Conservation (phyloP, 2,797 vertebrate genomes). For the Spinibarbus caldwelli region DNA sequence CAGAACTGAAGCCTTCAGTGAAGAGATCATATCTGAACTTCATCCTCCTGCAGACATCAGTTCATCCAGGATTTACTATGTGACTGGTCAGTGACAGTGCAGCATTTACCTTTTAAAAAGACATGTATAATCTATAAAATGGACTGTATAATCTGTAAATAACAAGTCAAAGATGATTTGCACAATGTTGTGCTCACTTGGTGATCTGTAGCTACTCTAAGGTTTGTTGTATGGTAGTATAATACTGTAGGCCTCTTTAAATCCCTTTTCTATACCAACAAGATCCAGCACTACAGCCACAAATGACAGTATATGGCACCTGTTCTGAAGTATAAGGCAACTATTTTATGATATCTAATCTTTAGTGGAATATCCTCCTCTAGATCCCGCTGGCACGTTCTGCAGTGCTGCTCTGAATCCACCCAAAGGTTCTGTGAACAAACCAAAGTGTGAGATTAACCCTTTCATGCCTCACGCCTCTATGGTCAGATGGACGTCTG, state of each 20-base stretch:
- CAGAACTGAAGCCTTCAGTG: conserved; percentile 45
- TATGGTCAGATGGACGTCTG: conserved; percentile 74
- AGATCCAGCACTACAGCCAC: background rate
- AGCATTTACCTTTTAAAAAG: background rate
- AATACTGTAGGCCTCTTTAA: background rate
- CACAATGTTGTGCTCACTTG: background rate
- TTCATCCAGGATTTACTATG: conserved; percentile 67
- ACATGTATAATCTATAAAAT: background rate
- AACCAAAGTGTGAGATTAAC: conserved; percentile 83
- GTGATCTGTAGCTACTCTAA: background rate
- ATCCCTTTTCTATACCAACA: too few species aligned
- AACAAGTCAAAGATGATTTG: background rate
- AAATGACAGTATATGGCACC: background rate
- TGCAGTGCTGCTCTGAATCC: conserved; percentile 70
- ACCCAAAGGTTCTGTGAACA: conserved; percentile 66
- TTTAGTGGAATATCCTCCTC: background rate
- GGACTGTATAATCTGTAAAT: background rate
- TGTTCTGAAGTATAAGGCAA: background rate
- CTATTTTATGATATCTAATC: background rate
- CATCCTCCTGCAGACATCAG: conserved; percentile 61
- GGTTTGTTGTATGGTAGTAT: background rate
- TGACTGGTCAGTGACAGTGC: conserved; percentile 70
- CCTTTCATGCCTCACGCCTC: conserved; percentile 78
- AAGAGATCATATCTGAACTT: background rate
- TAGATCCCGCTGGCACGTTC: conserved; percentile 73